Percentiles rank a stretch among this genome's conserved stretches.
Evolutionary conservation across 2,888 invertebrate species (phyloP).

Genomic region (Rhogogaster chlorosoma): DNA sequence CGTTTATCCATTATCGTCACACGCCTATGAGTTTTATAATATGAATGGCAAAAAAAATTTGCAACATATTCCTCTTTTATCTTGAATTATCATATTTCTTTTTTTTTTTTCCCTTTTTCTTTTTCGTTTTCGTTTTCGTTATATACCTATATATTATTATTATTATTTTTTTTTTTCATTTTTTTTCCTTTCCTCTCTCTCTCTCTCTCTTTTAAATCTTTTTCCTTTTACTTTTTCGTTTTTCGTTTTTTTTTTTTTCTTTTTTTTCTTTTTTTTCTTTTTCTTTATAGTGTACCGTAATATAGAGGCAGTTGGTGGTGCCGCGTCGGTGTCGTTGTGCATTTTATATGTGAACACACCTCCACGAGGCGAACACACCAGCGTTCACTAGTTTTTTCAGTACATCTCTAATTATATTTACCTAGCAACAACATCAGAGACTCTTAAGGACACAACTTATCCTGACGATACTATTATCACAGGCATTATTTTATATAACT

Average conservation of each 20-base stretch:
- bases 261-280: constrained; percentile 56
- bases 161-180: constrained; percentile 50
- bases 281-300: constrained; percentile 66
- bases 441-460: constrained; percentile 85
- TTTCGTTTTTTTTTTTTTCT: too few relatives aligned
- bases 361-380: constrained; percentile 60
- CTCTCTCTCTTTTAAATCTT: too few relatives aligned
- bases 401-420: constrained; percentile 69
- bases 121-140: constrained; percentile 59
- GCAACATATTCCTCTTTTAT: constrained; percentile 62
- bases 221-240: not conserved
- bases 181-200: constrained; percentile 49
- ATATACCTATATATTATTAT: too few relatives aligned
- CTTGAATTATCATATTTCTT: constrained; percentile 24
- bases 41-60: constrained; percentile 68
- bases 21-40: constrained; percentile 68
- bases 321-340: constrained; percentile 61
- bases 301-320: constrained; percentile 63
- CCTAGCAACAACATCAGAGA: constrained; percentile 80
- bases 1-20: constrained; percentile 65
- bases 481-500: constrained; percentile 82
- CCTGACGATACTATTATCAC: constrained; percentile 86
- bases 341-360: constrained; percentile 67
- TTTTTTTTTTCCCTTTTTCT: constrained; percentile 51
- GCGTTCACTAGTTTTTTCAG: constrained; percentile 55